Conservation (phyloP, 2,113 vertebrate species). For the Thermophis baileyi region DNA sequence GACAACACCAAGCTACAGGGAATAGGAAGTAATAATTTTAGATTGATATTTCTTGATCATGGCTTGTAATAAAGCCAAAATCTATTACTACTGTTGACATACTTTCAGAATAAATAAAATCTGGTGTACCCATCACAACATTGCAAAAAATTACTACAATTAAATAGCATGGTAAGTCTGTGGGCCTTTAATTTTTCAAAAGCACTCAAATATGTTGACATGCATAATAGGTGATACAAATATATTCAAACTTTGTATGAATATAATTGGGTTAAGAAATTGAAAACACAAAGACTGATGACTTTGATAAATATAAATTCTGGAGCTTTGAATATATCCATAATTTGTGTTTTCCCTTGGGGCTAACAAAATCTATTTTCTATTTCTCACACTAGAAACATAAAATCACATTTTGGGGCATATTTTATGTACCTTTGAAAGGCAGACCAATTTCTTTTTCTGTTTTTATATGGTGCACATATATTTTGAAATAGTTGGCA, state of each 20-base stretch:
- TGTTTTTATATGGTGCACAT: not conserved
- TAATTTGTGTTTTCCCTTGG: not conserved
- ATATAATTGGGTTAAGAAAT: not conserved
- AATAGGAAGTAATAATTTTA: not conserved
- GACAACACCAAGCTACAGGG: no score
- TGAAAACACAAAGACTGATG: not conserved
- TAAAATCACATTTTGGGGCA: not conserved
- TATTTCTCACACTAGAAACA: not conserved
- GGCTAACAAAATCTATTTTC: not conserved
- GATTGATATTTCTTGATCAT: not conserved
- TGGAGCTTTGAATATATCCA: not conserved
- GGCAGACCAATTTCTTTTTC: not conserved
- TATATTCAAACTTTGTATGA: not conserved
- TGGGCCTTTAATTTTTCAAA: not conserved
- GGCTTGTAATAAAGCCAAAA: not conserved
- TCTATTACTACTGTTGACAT: not conserved
- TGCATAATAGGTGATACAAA: not conserved
- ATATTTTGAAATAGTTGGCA: constrained; percentile 20
- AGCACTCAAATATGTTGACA: not conserved
- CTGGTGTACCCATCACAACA: not conserved
- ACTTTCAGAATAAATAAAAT: not conserved
- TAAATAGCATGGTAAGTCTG: not conserved
- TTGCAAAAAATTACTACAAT: no score
- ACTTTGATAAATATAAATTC: not conserved
- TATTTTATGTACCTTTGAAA: constrained; percentile 28